Evolutionary conservation across 1,140 invertebrate genomes (phyloP).

Genomic region (Megathymus violae): DNA sequence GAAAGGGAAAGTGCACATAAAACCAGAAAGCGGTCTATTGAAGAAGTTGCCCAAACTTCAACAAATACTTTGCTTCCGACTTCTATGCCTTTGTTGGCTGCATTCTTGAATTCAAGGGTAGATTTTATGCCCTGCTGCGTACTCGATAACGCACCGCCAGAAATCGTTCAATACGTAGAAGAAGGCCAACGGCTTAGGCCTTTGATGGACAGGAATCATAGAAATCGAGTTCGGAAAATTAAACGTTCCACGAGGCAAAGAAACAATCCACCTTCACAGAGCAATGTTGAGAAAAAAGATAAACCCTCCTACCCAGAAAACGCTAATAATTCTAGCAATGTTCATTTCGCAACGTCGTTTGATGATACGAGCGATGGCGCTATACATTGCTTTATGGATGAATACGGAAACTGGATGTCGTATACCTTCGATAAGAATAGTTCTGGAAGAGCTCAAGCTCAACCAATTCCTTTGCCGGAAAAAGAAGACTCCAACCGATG

Average conservation of each 20-base stretch:
- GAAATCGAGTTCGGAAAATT: slow-evolving; percentile 79
- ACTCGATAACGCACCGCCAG: slow-evolving; percentile 54
- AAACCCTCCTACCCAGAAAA: slow-evolving; percentile 63
- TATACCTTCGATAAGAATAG: slow-evolving; percentile 93
- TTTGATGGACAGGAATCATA: slow-evolving; percentile 80
- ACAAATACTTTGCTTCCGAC: slow-evolving; percentile 86
- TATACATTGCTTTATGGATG: slow-evolving; percentile 92
- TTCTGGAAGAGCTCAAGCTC: slow-evolving; percentile 60
- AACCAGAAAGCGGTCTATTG: slow-evolving; percentile 81
- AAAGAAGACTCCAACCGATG: slow-evolving; percentile 74
- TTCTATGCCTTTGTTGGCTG: slow-evolving; percentile 86
- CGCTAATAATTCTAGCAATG: slow-evolving; percentile 64
- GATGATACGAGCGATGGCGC: slow-evolving; percentile 95
- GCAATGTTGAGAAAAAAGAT: slow-evolving; percentile 61
- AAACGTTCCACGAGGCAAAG: slow-evolving; percentile 79
- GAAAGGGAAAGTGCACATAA: slow-evolving; percentile 74
- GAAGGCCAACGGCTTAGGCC: slow-evolving; percentile 72
- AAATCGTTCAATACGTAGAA: slow-evolving; percentile 55
- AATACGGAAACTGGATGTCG: slow-evolving; percentile 89
- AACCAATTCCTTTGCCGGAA: slow-evolving; percentile 65
- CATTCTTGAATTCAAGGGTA: slow-evolving; percentile 85
- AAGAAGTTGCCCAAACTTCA: slow-evolving; percentile 86
- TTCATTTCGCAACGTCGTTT: slow-evolving; percentile 92
- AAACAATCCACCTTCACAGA: slow-evolving; percentile 68
- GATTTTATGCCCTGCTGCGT: slow-evolving; percentile 82